Evolutionary conservation across 2,888 invertebrate genomes (phyloP), one percentile per base, ranked within the genome.

Genomic region (Craniophora ligustri): DNA sequence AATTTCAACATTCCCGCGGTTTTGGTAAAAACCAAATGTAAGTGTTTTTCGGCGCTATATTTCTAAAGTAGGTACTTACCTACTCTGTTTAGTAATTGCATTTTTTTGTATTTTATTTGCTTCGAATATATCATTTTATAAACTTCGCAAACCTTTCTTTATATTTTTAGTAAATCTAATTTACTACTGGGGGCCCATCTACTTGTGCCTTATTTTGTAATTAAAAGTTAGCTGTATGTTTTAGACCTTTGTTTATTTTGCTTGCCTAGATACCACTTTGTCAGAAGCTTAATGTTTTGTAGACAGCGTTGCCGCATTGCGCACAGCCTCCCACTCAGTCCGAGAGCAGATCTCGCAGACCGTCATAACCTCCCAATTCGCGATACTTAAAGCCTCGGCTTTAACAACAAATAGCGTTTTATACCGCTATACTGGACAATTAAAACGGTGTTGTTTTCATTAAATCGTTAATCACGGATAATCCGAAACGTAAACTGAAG

Each of bases 261-360:
- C 32, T 31, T 42, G 36, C 50, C 47, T 58, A 54, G 32, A 56
- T 57, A 55, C 13, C 60, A 64, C 47, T 68, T 59, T 61, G 49
- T 56, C 74, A 75, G n/a, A 76, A 76, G 73, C 66, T 62, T 67
- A 76, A 80, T 84, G 78, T 83, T 83, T 82, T 81, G 76, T 79
- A 75, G 75, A 75, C 79, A 80, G 84, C 75, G 80, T 78, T 92
- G 88, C 85, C 92, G 92, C 92, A 92, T 82, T 93, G 93, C 93
- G 93, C 93, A 92, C 92, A 92, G 92, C 92, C 84, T 92, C 92
- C 91, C 84, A 76, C 83, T 88, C 90, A 89, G 91, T 92, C 82
- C 81, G 82, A 82, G 89, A 86, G 80, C 74, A 86, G 83, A 90
- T 91, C 89, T 89, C 88, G 82, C 75, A 79, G 82, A 72, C 76